Evolutionary conservation across 1,140 invertebrate species (phyloP).

Genomic region (Panagrolaimus sp.): DNA sequence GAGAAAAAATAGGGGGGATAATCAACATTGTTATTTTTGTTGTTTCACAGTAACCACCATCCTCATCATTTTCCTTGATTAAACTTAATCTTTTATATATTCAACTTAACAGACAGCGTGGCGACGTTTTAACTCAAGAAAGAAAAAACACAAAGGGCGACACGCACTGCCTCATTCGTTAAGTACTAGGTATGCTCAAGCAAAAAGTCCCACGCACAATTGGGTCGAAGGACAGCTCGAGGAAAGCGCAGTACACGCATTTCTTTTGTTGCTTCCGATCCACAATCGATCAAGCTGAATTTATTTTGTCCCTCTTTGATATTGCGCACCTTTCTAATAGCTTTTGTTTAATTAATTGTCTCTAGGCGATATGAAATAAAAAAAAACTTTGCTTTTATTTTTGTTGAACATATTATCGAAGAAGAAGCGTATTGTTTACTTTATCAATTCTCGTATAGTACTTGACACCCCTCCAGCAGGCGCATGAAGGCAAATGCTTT

Average conservation of each 20-base stretch:
- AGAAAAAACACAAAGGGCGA: no score
- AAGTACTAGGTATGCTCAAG: no score
- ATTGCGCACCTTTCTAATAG: background rate
- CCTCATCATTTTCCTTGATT: no score
- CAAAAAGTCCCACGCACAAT: conserved; percentile 6
- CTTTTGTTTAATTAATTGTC: background rate
- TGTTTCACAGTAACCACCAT: no score
- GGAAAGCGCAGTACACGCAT: background rate
- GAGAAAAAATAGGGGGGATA: no score
- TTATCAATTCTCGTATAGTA: conserved; percentile 4
- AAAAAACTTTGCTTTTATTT: background rate
- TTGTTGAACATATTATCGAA: background rate
- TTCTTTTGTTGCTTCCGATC: conserved; percentile 7
- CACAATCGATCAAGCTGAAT: background rate
- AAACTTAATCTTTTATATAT: no score
- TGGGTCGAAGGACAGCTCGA: conserved; percentile 1
- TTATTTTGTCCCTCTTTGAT: background rate
- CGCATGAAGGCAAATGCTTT: conserved; percentile 5
- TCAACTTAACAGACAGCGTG: no score
- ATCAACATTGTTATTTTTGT: no score
- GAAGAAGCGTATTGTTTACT: conserved; percentile 8
- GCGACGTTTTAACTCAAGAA: no score
- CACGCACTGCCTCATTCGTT: no score
- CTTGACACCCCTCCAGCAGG: background rate
- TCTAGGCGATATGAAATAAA: background rate